phyloP scores from a whole-genome alignment of 2,113 vertebrate genomes.

The Bufo bufo region DNA sequence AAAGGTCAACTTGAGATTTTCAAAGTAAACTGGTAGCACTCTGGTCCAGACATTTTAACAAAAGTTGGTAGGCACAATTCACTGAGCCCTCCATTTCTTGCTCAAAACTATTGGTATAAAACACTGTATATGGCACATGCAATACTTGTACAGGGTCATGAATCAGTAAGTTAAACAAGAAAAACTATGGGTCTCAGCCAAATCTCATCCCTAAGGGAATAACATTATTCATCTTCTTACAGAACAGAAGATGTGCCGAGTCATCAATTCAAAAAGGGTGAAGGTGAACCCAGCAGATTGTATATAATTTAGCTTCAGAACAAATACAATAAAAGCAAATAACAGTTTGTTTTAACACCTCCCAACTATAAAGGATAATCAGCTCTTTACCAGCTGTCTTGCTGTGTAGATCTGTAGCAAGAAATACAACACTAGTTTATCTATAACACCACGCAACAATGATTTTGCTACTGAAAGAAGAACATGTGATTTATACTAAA shows the following conservation, averaged over 20 bases:
- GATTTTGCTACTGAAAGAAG: too few species aligned
- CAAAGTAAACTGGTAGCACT: background rate
- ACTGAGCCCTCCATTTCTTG: background rate
- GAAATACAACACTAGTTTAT: background rate
- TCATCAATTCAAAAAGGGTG: background rate
- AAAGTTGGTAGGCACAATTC: background rate
- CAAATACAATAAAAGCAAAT: conserved; percentile 31
- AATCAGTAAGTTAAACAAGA: background rate
- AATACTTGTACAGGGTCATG: background rate
- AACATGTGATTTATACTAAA: too few species aligned
- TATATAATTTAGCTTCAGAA: conserved; percentile 30
- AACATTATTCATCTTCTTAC: background rate
- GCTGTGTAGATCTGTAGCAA: background rate
- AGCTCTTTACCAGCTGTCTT: conserved; percentile 32
- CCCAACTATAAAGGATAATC: conserved; percentile 29
- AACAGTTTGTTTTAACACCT: conserved; percentile 22
- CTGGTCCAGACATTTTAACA: background rate
- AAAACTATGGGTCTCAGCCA: background rate
- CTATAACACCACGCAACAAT: too few species aligned
- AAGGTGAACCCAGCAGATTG: conserved; percentile 24
- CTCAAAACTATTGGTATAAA: background rate
- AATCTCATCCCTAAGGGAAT: background rate
- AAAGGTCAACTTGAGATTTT: too few species aligned
- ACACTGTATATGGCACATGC: background rate
- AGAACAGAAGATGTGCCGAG: background rate